These are phyloP conservation scores for Acomys russatus DNA, from an alignment of 2,797 vertebrate genomes.

Conservation along the genomic window DNA sequence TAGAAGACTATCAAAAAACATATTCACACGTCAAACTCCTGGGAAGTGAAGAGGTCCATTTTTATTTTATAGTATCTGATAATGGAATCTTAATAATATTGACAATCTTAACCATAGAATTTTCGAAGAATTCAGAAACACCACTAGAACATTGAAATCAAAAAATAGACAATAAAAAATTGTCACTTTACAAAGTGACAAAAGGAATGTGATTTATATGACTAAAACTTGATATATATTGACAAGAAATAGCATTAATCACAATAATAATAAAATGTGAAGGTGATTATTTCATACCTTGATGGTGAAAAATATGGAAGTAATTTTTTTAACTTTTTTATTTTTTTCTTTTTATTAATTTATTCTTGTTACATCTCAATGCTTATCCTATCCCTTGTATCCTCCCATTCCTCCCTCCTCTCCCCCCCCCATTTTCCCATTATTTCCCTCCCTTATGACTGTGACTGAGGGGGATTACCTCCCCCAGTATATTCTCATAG, in stretches of 20 bases:
- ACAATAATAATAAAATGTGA: background rate
- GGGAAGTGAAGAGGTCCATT: background rate
- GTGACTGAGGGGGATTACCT: too few species aligned
- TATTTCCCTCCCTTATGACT: too few species aligned
- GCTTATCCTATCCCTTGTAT: too few species aligned
- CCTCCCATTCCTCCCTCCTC: too few species aligned
- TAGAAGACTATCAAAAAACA: background rate
- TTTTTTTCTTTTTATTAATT: too few species aligned
- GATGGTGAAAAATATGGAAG: too few species aligned
- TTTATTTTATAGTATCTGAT: background rate
- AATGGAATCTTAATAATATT: conserved; percentile 18
- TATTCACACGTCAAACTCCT: background rate
- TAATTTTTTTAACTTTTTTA: too few species aligned
- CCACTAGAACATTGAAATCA: background rate
- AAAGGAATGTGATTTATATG: background rate
- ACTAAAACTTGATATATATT: background rate
- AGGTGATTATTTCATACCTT: background rate
- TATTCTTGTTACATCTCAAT: too few species aligned
- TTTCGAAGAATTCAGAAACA: background rate
- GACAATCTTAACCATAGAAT: background rate
- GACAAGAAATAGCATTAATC: background rate
- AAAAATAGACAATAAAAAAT: background rate
- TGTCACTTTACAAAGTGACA: background rate
- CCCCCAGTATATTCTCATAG: too few species aligned
- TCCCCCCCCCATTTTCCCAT: too few species aligned